Conservation (phyloP, 2,888 invertebrate species). For the Corbicula japonica region DNA sequence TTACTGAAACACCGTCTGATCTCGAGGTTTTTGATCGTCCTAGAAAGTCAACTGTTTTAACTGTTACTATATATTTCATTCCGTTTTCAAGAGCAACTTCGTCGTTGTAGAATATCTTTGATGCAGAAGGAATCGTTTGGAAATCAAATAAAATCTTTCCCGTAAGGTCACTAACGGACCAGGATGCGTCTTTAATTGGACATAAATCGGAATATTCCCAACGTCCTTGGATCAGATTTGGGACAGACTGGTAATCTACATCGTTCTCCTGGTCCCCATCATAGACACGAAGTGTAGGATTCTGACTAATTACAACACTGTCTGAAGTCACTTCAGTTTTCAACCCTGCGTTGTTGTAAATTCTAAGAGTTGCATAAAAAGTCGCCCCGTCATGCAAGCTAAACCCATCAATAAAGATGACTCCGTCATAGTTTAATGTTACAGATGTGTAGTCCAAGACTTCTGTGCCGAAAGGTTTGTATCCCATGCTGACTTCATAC, state of each 20-base stretch:
- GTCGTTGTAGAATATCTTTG: constrained; percentile 62
- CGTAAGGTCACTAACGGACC: constrained; percentile 57
- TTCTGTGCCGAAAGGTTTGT: constrained; percentile 22
- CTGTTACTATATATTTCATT: constrained; percentile 62
- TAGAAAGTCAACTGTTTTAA: constrained; percentile 60
- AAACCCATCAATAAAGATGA: constrained; percentile 56
- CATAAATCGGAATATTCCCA: constrained; percentile 72
- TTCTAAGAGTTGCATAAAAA: constrained; percentile 65
- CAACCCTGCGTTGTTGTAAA: constrained; percentile 68
- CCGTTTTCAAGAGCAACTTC: constrained; percentile 66
- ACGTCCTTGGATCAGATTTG: constrained; percentile 59
- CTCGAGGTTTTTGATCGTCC: constrained; percentile 46
- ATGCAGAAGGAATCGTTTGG: constrained; percentile 25
- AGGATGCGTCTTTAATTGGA: constrained; percentile 61
- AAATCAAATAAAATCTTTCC: constrained; percentile 57
- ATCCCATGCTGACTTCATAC: constrained; percentile 33
- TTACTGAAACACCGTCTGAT: constrained; percentile 70
- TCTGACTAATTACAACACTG: constrained; percentile 64
- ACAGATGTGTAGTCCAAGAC: constrained; percentile 15
- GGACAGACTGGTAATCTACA: constrained; percentile 59
- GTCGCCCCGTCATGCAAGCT: constrained; percentile 35
- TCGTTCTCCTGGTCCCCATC: constrained; percentile 56
- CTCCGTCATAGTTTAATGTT: constrained; percentile 3
- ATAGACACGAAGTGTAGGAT: constrained; percentile 47
- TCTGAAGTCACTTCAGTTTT: constrained; percentile 44